These are phyloP conservation scores for Mystacides longicornis DNA, from an alignment of 2,888 invertebrate genomes.

Conservation along the genomic window DNA sequence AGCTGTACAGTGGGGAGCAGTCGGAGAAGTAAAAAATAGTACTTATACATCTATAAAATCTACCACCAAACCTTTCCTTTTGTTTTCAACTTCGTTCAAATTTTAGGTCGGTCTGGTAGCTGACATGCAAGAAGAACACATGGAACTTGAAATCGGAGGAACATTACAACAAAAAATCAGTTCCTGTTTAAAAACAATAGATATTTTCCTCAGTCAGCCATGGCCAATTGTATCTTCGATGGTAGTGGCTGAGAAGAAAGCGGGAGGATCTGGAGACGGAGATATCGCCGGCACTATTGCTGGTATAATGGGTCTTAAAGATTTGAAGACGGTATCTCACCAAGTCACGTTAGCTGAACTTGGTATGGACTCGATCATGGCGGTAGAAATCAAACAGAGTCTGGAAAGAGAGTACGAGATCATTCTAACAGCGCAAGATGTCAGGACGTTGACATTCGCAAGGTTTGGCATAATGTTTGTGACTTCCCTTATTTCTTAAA, in stretches of 20 bases:
- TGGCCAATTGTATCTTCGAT: conserved; percentile 69
- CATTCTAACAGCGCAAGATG: conserved; percentile 77
- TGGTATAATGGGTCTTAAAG: conserved; percentile 60
- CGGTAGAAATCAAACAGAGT: conserved; percentile 90
- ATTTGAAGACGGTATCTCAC: conserved; percentile 61
- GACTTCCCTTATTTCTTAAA: not conserved
- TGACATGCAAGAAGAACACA: conserved; percentile 63
- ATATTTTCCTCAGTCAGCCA: conserved; percentile 61
- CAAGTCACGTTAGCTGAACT: conserved; percentile 77
- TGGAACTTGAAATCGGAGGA: conserved; percentile 65
- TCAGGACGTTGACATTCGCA: conserved; percentile 71
- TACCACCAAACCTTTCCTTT: not conserved
- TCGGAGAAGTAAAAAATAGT: conserved; percentile 65
- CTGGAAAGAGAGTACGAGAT: conserved; percentile 85
- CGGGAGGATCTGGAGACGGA: conserved; percentile 52
- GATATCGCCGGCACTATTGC: conserved; percentile 68
- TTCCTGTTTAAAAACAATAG: conserved; percentile 70
- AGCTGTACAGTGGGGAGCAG: conserved; percentile 89
- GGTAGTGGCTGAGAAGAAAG: conserved; percentile 78
- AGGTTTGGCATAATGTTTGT: conserved; percentile 35
- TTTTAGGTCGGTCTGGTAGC: conserved; percentile 66
- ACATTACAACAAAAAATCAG: conserved; percentile 80
- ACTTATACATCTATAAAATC: not conserved
- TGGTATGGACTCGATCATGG: conserved; percentile 97
- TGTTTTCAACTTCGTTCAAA: not conserved